Evolutionary conservation across 1,140 invertebrate genomes (phyloP).

Genomic region (Trissolcus basalis): DNA sequence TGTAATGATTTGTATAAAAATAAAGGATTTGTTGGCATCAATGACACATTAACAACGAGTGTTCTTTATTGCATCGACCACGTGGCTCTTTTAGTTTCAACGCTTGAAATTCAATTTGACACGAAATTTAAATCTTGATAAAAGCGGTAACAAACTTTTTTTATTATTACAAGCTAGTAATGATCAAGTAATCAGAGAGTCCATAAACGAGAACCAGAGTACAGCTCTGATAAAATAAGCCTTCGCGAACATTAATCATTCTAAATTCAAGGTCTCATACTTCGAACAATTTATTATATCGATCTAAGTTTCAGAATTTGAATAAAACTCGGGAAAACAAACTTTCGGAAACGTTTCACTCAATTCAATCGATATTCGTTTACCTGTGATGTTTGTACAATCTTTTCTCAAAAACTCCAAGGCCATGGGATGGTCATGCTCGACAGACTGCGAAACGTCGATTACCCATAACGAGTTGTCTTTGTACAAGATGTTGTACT

Average conservation of each 20-base stretch:
- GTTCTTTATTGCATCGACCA: neutral
- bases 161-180: too few relatives aligned
- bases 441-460: slow-evolving; percentile 98
- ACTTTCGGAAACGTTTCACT: too few relatives aligned
- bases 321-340: too few relatives aligned
- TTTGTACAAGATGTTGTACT: slow-evolving; percentile 95
- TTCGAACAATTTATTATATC: too few relatives aligned
- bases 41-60: slow-evolving; percentile 17
- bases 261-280: too few relatives aligned
- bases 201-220: neutral
- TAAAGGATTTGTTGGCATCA: slow-evolving; percentile 43
- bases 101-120: too few relatives aligned
- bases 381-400: slow-evolving; percentile 92
- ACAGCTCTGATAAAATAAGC: neutral
- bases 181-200: too few relatives aligned
- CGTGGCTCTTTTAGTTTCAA: too few relatives aligned
- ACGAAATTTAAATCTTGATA: too few relatives aligned
- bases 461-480: slow-evolving; percentile 92
- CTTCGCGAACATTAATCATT: neutral
- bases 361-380: neutral
- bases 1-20: slow-evolving; percentile 43
- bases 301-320: too few relatives aligned
- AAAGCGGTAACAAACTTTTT: too few relatives aligned
- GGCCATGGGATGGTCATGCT: slow-evolving; percentile 97
- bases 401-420: slow-evolving; percentile 96